These are phyloP conservation scores for Torymus aiolomorphi DNA, from an alignment of 2,888 invertebrate genomes.

Conservation along the genomic window DNA sequence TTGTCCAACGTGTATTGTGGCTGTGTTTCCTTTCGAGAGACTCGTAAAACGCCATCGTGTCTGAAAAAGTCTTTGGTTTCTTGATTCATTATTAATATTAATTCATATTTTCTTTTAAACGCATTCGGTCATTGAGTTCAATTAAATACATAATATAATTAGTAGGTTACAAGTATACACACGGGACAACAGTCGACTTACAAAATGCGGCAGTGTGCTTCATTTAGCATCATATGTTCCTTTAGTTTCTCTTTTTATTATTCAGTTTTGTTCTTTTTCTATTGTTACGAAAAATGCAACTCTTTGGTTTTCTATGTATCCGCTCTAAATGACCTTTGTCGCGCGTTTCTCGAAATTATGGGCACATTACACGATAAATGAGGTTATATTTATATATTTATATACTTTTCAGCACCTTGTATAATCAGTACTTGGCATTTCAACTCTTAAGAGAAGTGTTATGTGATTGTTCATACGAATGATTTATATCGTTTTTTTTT, in stretches of 20 bases:
- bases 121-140: slow-evolving; percentile 36
- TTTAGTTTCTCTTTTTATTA: slow-evolving; percentile 13
- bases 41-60: slow-evolving; percentile 36
- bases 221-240: slow-evolving; percentile 57
- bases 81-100: slow-evolving; percentile 13
- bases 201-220: slow-evolving; percentile 72
- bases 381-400: slow-evolving; percentile 55
- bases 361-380: slow-evolving; percentile 52
- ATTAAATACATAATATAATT: slow-evolving; percentile 42
- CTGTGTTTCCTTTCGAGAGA: slow-evolving; percentile 46
- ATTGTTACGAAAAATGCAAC: slow-evolving; percentile 33
- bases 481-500: slow-evolving; percentile 26
- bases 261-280: slow-evolving; percentile 11
- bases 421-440: slow-evolving; percentile 58
- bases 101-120: slow-evolving; percentile 6
- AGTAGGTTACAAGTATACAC: slow-evolving; percentile 46
- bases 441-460: slow-evolving; percentile 50
- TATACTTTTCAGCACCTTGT: slow-evolving; percentile 56
- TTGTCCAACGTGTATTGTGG: slow-evolving; percentile 51
- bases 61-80: slow-evolving; percentile 31
- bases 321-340: slow-evolving; percentile 41
- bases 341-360: slow-evolving; percentile 51
- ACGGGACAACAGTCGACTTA: slow-evolving; percentile 68
- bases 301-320: slow-evolving; percentile 9
- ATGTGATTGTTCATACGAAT: slow-evolving; percentile 52